These are phyloP conservation scores for Antheraea assamensis DNA, from an alignment of 2,888 invertebrate genomes.

Conservation along the genomic window DNA sequence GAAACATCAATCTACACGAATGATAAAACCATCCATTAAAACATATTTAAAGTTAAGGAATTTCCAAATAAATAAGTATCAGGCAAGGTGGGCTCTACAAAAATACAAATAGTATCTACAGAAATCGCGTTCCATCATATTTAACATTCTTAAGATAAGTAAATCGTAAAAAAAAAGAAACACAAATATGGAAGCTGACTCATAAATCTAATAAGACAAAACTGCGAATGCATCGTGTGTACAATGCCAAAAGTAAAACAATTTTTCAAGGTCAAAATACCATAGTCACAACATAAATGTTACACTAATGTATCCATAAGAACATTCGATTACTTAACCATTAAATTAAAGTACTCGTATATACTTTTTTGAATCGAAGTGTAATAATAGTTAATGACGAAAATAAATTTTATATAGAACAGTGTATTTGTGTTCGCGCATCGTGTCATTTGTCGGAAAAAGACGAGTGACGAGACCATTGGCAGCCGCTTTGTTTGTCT, in stretches of 20 bases:
- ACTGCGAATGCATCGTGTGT: conserved; percentile 32
- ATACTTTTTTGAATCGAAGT: neutral
- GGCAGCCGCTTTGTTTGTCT: conserved; percentile 27
- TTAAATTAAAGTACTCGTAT: neutral
- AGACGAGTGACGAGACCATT: conserved; percentile 31
- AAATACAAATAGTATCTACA: neutral
- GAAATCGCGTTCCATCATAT: neutral
- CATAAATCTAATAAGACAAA: conserved; percentile 45
- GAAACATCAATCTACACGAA: too few species aligned
- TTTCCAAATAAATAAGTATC: too few species aligned
- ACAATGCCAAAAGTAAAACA: conserved; percentile 21
- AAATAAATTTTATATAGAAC: neutral
- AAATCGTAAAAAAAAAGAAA: neutral
- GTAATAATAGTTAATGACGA: neutral
- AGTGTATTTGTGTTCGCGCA: neutral
- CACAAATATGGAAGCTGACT: conserved; percentile 24
- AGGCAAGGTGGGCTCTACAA: neutral
- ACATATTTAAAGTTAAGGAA: too few species aligned
- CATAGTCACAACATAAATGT: neutral
- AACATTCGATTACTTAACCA: conserved; percentile 1
- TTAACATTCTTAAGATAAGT: neutral
- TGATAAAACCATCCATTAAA: too few species aligned
- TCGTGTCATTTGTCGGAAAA: conserved; percentile 24
- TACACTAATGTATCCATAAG: neutral
- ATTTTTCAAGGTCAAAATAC: conserved; percentile 5